Evolutionary conservation across 2,113 vertebrate species (phyloP), one percentile per base, ranked within the genome.

Genomic region (Aptenodytes patagonicus): DNA sequence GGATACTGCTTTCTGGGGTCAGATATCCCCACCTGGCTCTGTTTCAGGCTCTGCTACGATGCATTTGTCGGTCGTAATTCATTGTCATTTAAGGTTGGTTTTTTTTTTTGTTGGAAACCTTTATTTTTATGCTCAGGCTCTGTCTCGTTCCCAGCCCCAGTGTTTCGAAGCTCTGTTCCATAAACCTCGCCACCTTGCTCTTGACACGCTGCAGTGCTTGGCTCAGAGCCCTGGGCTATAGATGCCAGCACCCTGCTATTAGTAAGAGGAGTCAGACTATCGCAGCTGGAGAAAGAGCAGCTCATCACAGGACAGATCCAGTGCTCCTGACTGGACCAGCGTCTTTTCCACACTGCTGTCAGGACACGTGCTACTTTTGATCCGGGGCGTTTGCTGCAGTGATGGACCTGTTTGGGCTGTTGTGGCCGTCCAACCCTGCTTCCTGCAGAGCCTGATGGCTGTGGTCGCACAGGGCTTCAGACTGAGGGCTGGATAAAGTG

Each of bases 291-390:
- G 38, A 21, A 52, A 46, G n/a, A 52, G 58, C 22, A 17, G 36
- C n/a, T 61, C 22, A 6, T 65, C 55, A 25, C 40, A 34, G 72
- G 54, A 28, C n/a, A 64, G 60, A 66, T 62, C 51, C 15, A 3
- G 34, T 32, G 51, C 51, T 69, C 13, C 68, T 81, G 40, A 32
- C 17, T 44, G 44, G 36, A 47, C 7, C 14, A 58, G 42, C 2
- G 0, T 46, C 52, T 90, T 64, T 42, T 44, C 62, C 7, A 3
- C 1, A 3, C 26, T 87, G 34, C 44, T 0, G 0, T 40, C 25
- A 44, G 76, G 42, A 51, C 28, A 5, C 0, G 5, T 46, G 12
- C 28, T 76, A 47, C 57, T 54, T n/a, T 54, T 80, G 57, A 40
- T 18, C 38, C 2, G 13, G 8, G 17, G 21, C 3, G 8, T 58